Evolutionary conservation across 2,888 invertebrate genomes (phyloP).

Genomic region (Trachelus iudaicus): DNA sequence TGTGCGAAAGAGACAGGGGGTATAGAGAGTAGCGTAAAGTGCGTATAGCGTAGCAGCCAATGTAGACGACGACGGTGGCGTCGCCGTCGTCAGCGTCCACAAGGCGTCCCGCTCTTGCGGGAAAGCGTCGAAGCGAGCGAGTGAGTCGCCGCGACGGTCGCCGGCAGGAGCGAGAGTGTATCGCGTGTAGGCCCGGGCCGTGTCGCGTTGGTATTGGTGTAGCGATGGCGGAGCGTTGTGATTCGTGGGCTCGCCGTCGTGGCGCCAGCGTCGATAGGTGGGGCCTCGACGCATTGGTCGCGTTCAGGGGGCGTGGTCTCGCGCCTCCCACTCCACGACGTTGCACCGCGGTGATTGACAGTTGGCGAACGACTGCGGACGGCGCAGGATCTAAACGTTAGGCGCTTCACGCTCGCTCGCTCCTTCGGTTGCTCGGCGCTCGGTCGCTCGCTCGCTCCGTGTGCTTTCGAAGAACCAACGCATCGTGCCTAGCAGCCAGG

Average conservation of each 20-base stretch:
- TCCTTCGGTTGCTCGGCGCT: slow-evolving; percentile 39
- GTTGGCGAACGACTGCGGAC: slow-evolving; percentile 75
- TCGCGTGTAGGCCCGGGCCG: slow-evolving; percentile 45
- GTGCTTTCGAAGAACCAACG: slow-evolving; percentile 11
- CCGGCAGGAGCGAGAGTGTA: slow-evolving; percentile 31
- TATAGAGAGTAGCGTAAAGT: neutral
- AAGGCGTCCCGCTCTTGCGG: slow-evolving; percentile 31
- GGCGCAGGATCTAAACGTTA: slow-evolving; percentile 71
- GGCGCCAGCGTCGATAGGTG: slow-evolving; percentile 53
- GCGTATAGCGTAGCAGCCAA: neutral
- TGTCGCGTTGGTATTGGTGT: slow-evolving; percentile 44
- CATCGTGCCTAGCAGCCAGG: slow-evolving; percentile 7
- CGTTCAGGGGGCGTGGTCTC: slow-evolving; percentile 54
- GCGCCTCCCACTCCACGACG: slow-evolving; percentile 71
- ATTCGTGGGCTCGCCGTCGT: slow-evolving; percentile 34
- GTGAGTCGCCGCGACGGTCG: slow-evolving; percentile 57
- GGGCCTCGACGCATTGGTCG: slow-evolving; percentile 53
- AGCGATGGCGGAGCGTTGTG: slow-evolving; percentile 64
- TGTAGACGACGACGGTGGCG: slow-evolving; percentile 35
- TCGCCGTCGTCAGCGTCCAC: slow-evolving; percentile 35
- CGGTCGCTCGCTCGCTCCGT: slow-evolving; percentile 17
- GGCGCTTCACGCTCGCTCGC: slow-evolving; percentile 59
- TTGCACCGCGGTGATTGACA: slow-evolving; percentile 72
- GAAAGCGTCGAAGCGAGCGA: slow-evolving; percentile 28
- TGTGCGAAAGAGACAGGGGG: neutral